Evolutionary conservation across 2,797 vertebrate genomes (phyloP).

Genomic region (Margarornis squamiger): DNA sequence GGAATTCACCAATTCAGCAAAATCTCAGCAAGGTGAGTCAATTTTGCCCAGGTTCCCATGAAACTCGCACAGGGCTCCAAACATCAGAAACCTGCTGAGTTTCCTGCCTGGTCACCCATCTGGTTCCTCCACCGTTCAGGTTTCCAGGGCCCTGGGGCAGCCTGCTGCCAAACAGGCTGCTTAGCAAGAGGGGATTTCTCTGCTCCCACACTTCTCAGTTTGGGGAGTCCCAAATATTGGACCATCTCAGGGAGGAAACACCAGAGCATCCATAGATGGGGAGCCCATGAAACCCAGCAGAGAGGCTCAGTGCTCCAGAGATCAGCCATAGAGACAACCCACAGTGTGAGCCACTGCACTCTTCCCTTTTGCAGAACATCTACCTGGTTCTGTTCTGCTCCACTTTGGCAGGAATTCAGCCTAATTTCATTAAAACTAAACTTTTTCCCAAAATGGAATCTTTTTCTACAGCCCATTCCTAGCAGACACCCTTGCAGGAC

Average conservation of each 20-base stretch:
- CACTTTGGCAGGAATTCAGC: neutral
- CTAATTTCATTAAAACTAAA: neutral
- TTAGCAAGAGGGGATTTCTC: slow-evolving; percentile 17
- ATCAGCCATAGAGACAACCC: neutral
- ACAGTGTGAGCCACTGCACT: neutral
- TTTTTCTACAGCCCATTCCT: neutral
- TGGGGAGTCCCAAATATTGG: neutral
- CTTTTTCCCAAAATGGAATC: neutral
- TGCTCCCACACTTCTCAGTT: neutral
- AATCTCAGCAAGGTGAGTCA: slow-evolving; percentile 63
- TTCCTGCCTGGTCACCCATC: slow-evolving; percentile 64
- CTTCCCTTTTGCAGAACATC: neutral
- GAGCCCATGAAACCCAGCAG: neutral
- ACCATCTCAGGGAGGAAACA: neutral
- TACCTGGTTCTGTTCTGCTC: neutral
- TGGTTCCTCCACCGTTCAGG: slow-evolving; percentile 41
- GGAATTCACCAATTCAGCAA: slow-evolving; percentile 68
- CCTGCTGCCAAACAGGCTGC: neutral
- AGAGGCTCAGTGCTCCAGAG: neutral
- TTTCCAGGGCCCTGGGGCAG: slow-evolving; percentile 50
- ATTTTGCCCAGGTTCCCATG: slow-evolving; percentile 65
- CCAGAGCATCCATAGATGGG: neutral
- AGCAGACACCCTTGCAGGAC: neutral
- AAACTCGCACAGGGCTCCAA: slow-evolving; percentile 40
- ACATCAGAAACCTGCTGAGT: slow-evolving; percentile 64